Conservation (phyloP, 64 coral and sea anemone genomes). For the Cladopsammia gracilis region DNA sequence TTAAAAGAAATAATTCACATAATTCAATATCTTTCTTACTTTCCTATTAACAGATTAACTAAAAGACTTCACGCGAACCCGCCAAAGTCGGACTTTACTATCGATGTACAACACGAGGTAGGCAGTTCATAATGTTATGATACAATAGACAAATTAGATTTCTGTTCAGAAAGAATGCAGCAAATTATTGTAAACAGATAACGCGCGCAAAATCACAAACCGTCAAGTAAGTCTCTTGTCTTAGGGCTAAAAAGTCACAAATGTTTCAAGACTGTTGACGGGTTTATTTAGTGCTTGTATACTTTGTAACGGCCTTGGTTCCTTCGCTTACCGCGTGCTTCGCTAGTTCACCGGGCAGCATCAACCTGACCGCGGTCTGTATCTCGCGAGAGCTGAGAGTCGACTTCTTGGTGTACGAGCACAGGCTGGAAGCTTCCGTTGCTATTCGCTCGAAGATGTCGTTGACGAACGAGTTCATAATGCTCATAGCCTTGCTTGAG, state of each 20-base stretch:
- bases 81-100: slow-evolving; percentile 84
- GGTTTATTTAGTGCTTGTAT: background rate
- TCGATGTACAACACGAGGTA: slow-evolving; percentile 98
- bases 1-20: background rate
- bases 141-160: background rate
- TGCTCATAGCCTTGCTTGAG: slow-evolving; percentile 36
- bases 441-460: slow-evolving; percentile 58
- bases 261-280: background rate
- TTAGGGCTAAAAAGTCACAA: background rate
- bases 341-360: slow-evolving; percentile 29
- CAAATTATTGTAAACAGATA: background rate
- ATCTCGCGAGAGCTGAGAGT: slow-evolving; percentile 36
- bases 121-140: background rate
- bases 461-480: slow-evolving; percentile 46
- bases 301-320: slow-evolving; percentile 49
- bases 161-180: background rate
- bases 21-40: background rate
- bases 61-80: slow-evolving; percentile 66
- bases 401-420: slow-evolving; percentile 28
- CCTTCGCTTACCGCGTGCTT: slow-evolving; percentile 51
- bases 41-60: slow-evolving; percentile 1
- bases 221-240: too few relatives aligned
- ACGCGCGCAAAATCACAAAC: too few relatives aligned
- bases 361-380: slow-evolving; percentile 32
- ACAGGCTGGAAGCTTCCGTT: slow-evolving; percentile 18